A percentile compares a stretch with the other conserved stretches of the same genome.
These are phyloP conservation scores for Mycalesis mineus DNA, from an alignment of 2,888 invertebrate species.

Conservation along the genomic window DNA sequence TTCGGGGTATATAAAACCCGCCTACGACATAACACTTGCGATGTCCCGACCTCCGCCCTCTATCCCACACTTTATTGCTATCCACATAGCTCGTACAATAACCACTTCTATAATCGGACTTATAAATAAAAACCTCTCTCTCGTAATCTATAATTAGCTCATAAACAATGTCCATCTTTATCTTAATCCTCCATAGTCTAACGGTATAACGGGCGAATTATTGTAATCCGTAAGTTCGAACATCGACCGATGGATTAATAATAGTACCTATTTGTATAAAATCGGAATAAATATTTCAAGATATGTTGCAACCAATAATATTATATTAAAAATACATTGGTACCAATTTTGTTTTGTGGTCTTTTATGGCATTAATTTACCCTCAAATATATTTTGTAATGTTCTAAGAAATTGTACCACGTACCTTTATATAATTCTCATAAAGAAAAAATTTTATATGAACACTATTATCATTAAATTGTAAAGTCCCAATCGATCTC, in stretches of 20 bases:
- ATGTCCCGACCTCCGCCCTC: conserved; percentile 71
- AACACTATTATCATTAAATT: too few relatives aligned
- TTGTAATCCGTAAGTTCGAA: background rate
- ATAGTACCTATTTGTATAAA: background rate
- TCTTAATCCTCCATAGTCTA: background rate
- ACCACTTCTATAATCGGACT: conserved; percentile 31
- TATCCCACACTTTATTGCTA: conserved; percentile 39
- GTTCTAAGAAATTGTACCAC: too few relatives aligned
- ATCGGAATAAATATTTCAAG: too few relatives aligned
- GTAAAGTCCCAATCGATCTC: too few relatives aligned
- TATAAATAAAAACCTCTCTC: background rate
- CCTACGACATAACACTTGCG: conserved; percentile 67
- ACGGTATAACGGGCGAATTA: background rate
- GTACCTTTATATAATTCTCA: too few relatives aligned
- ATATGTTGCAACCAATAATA: too few relatives aligned
- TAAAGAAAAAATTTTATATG: too few relatives aligned
- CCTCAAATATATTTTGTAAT: too few relatives aligned
- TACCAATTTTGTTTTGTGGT: too few relatives aligned
- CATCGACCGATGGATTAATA: background rate
- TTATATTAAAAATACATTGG: too few relatives aligned
- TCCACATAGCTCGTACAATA: conserved; percentile 25
- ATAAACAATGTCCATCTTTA: background rate
- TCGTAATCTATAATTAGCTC: background rate
- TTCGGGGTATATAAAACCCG: conserved; percentile 70
- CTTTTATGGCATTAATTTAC: too few relatives aligned